Evolutionary conservation across 2,888 invertebrate species (phyloP).

Genomic region (Diarsia mendica): DNA sequence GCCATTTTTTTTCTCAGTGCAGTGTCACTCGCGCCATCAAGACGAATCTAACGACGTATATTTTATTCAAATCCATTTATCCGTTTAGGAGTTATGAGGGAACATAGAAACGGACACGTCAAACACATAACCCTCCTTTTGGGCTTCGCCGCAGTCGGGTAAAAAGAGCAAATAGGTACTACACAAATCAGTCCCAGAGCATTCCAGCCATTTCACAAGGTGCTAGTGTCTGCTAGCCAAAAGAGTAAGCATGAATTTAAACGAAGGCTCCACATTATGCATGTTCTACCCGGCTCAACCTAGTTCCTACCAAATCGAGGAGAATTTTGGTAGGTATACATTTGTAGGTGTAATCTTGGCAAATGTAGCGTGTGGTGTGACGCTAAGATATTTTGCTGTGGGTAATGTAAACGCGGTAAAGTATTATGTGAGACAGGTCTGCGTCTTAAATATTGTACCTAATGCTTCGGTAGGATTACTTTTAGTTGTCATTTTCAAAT

Average conservation of each 20-base stretch:
- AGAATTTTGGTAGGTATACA: slow-evolving; percentile 26
- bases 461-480: not conserved
- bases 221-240: slow-evolving; percentile 32
- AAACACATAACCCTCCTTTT: no score
- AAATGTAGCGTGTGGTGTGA: slow-evolving; percentile 22
- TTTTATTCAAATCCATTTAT: no score
- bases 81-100: no score
- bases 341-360: slow-evolving; percentile 29
- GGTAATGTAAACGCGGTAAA: slow-evolving; percentile 5
- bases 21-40: no score
- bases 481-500: not conserved
- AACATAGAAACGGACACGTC: no score
- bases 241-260: slow-evolving; percentile 61
- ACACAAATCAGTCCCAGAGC: slow-evolving; percentile 35
- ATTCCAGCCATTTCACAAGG: slow-evolving; percentile 44
- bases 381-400: slow-evolving; percentile 14
- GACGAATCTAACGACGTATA: no score
- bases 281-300: slow-evolving; percentile 48
- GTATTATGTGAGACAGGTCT: slow-evolving; percentile 9
- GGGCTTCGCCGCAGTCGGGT: no score
- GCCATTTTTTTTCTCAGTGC: no score
- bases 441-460: not conserved
- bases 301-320: slow-evolving; percentile 41
- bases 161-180: slow-evolving; percentile 19
- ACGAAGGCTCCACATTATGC: slow-evolving; percentile 52